Evolutionary conservation across 2,113 vertebrate genomes (phyloP).

Genomic region (Geococcyx californianus): DNA sequence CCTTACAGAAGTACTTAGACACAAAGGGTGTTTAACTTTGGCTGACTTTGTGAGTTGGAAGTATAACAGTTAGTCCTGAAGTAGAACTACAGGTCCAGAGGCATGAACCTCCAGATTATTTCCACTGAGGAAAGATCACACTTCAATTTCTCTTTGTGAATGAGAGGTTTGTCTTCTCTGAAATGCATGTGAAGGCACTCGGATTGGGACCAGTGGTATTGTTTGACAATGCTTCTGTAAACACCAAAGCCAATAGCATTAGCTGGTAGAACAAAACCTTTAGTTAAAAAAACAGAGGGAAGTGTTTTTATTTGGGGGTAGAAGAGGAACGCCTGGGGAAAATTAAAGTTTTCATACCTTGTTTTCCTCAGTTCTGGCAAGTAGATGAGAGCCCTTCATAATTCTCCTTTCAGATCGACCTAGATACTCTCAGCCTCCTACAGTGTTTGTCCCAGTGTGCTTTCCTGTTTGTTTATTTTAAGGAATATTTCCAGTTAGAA

Average conservation of each 20-base stretch:
- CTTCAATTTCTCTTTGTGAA: neutral
- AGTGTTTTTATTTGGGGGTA: neutral
- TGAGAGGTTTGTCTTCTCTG: neutral
- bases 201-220: neutral
- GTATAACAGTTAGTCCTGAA: neutral
- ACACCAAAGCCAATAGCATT: neutral
- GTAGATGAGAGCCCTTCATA: constrained; percentile 8
- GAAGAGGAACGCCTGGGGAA: neutral
- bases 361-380: neutral
- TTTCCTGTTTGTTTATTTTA: neutral
- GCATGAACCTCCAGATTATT: neutral
- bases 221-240: neutral
- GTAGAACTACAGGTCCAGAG: neutral
- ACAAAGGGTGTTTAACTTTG: neutral
- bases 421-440: constrained; percentile 1
- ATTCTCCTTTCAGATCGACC: constrained; percentile 46
- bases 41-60: neutral
- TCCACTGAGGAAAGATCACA: neutral
- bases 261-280: neutral
- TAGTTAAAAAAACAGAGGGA: neutral
- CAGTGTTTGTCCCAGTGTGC: neutral
- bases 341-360: neutral
- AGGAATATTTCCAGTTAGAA: neutral
- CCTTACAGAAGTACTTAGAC: neutral
- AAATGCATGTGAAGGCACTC: neutral